Evolutionary conservation across 1,140 invertebrate species (phyloP), one percentile per base, ranked within the genome.

Genomic region (Drosophila sp.): DNA sequence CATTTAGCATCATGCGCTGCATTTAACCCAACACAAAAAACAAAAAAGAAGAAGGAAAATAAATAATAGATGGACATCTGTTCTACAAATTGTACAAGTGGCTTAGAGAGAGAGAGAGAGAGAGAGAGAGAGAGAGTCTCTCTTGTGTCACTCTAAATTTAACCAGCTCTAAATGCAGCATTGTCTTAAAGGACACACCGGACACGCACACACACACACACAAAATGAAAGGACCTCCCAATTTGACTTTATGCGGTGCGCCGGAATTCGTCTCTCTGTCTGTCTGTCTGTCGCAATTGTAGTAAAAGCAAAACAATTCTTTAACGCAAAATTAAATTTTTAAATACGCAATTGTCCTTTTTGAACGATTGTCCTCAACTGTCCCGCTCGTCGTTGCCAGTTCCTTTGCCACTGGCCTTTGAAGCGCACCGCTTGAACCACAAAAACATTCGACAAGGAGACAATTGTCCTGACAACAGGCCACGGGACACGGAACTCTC

Each of bases 301-400:
- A 50, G 69, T 74, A 54, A 68, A 47, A 74, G 72, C 78, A 71
- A 77, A 58, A 77, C 75, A 77, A 79, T 86, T 75, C 82, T 81
- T 85, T 82, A 66, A 85, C 72, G 62, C 66, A 86, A 85, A 81
- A 79, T 86, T 79, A 87, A 78, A 79, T 83, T 83, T 82, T 72
- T 87, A 76, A 89, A 87, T 83, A 87, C 83, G 84, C 83, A 87
- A 87, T 87, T 87, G 83, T 87, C 84, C 84, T 87, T 87, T 87
- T 80, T 72, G 70, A 60, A 58, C 56, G 44, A 50, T 58, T 57
- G 55, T 32, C 32, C 56, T 35, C 32, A 56, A 65, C 64, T 81
- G 67, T 80, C 73, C 73, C 70, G 64, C 38, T 33, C 40, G 64
- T 35, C 41, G 40, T 64, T 70, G 8, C 11, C 35, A 11, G 10